These are phyloP conservation scores for Euplexia lucipara DNA, from an alignment of 2,888 invertebrate genomes.

Conservation along the genomic window DNA sequence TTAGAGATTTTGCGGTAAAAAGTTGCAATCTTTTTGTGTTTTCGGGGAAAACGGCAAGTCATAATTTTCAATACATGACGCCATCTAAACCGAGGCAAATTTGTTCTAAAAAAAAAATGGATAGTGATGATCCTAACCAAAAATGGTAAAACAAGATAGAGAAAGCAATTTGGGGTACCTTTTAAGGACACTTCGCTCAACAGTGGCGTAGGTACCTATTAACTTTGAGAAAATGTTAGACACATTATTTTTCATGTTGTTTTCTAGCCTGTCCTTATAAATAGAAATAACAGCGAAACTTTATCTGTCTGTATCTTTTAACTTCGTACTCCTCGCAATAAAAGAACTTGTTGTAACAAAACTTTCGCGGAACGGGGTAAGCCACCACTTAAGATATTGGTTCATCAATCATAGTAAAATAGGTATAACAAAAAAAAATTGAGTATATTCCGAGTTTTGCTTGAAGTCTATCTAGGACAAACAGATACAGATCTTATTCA, in stretches of 20 bases:
- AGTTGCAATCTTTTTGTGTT: constrained; percentile 12
- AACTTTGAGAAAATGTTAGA: constrained; percentile 11
- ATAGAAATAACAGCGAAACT: too few species aligned
- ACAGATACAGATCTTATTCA: constrained; percentile 10
- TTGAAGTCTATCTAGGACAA: constrained; percentile 30
- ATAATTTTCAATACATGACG: constrained; percentile 9
- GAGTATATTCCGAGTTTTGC: constrained; percentile 12
- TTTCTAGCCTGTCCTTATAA: background rate
- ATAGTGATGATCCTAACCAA: constrained; percentile 4
- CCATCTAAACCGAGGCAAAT: too few species aligned
- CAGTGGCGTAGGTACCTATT: background rate
- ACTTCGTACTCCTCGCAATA: constrained; percentile 1
- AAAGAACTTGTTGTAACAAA: constrained; percentile 7
- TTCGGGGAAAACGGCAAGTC: constrained; percentile 10
- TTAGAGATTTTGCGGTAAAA: constrained; percentile 13
- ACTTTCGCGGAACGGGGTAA: constrained; percentile 28
- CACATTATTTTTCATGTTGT: background rate
- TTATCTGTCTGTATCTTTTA: background rate
- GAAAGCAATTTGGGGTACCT: constrained; percentile 9
- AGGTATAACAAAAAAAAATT: constrained; percentile 10
- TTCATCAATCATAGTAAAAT: constrained; percentile 42
- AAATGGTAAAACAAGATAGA: background rate
- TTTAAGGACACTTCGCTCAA: background rate
- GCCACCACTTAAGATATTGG: constrained; percentile 40
- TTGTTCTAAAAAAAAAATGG: constrained; percentile 18